Percentiles rank a stretch among this genome's conserved stretches.
Evolutionary conservation across 2,797 vertebrate genomes (phyloP).

Genomic region (Glyptemys insculpta): DNA sequence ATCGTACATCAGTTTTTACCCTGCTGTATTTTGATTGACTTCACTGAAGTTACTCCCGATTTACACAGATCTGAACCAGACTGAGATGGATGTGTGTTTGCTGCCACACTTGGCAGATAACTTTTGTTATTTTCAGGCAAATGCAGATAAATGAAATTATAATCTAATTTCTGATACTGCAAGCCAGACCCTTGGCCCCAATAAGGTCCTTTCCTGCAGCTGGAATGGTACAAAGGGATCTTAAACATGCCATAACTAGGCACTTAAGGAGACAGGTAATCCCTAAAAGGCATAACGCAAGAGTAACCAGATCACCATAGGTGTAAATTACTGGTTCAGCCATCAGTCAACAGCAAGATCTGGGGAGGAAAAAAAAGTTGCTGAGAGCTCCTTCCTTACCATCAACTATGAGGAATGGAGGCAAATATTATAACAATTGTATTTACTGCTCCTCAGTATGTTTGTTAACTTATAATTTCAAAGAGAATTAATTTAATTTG

Average conservation of each 20-base stretch:
- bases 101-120: background rate
- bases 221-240: background rate
- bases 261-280: background rate
- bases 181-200: background rate
- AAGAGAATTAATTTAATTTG: background rate
- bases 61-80: background rate
- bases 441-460: background rate
- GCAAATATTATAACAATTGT: background rate
- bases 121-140: background rate
- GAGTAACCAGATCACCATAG: background rate
- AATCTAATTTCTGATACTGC: background rate
- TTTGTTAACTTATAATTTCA: background rate
- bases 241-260: background rate
- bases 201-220: background rate
- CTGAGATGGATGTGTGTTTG: background rate
- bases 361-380: background rate
- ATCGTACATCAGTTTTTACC: background rate
- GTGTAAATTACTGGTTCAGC: background rate
- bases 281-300: background rate
- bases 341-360: background rate
- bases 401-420: background rate
- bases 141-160: background rate
- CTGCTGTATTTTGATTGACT: background rate
- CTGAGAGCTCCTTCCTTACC: background rate
- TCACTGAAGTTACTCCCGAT: background rate